Base-by-base conservation (phyloP, 2,113 vertebrate species). In the Lepisosteus osseus region DNA sequence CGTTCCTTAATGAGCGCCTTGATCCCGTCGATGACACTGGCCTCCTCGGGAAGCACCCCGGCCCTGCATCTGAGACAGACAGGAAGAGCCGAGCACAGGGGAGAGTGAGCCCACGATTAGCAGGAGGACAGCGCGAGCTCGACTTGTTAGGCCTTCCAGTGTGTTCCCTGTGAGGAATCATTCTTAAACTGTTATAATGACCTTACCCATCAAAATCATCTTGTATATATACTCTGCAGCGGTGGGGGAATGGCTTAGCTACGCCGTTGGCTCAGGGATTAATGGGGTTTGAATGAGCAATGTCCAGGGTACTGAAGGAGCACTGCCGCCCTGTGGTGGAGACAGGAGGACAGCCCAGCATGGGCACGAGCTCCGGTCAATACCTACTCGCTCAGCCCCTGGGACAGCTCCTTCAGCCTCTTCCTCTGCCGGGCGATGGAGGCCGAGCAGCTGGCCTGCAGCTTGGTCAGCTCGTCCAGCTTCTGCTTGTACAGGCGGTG, bases 401-500 rank as follows among this genome's bases (percentile, higher is more conserved):
- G 65, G 0, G 90, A 91, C 45, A 96, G 77, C 3, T 95, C 94
- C 70, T 92, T 94, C 15, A 98, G 84, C 74, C 62, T 80, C 77
- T 89, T 94, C 78, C 91, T 94, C 82, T 98, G 96, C 42, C 66
- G 78, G 0, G 84, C 5, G 2, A 99, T 93, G 72, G 93, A 92
- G 68, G 83, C 86, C 13, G 91, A 90, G 76, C 95, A 96, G 9
- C 57, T 90, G 0, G 83, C 90, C 80, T 99, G 97, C 3, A 99
- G 91, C 80, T 94, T 94, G 76, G 92, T 95, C 11, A 98, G 80
- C 81, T 98, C 96, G 76, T 96, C 92, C 0, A 98, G 83, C 76
- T 98, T 95, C 81, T 94, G 91, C 77, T 94, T 87, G 86, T 99
- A 99, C 47, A 87, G 84, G 72, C 78, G 90, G 78, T 98, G 96